A percentile compares a stretch with the other conserved stretches of the same genome.
phyloP scores from a whole-genome alignment of 2,113 vertebrate genomes.

The Epinephelus fuscoguttatus region DNA sequence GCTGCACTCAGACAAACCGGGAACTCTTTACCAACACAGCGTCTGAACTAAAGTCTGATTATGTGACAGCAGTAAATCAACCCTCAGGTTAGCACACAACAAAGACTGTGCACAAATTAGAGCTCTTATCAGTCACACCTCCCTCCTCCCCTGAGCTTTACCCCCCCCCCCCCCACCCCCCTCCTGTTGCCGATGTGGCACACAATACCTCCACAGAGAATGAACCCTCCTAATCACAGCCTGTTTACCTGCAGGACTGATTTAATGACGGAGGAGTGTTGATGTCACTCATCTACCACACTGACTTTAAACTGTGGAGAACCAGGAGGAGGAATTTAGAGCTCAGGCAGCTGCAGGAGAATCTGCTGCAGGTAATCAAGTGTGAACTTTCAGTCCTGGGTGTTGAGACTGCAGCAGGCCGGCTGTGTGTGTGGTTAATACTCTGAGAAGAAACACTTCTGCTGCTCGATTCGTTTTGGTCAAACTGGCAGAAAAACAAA shows the following conservation, averaged over 20 bases:
- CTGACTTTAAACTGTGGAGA: background rate
- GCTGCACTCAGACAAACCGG: background rate
- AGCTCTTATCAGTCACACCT: background rate
- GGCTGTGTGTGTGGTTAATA: background rate
- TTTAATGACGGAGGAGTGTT: conserved; percentile 30
- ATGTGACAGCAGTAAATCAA: background rate
- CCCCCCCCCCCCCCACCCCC: conserved; percentile 34
- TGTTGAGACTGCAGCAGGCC: background rate
- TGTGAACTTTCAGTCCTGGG: background rate
- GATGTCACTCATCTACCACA: background rate
- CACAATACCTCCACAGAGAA: conserved; percentile 82
- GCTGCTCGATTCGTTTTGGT: background rate
- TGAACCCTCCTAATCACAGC: conserved; percentile 18
- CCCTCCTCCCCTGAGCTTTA: conserved; percentile 64
- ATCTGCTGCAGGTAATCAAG: background rate
- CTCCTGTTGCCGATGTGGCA: conserved; percentile 92
- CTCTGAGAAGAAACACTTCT: background rate
- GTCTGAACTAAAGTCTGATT: background rate
- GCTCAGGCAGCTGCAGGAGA: background rate
- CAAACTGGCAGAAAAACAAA: background rate
- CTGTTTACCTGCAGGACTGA: conserved; percentile 47
- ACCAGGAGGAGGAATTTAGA: background rate
- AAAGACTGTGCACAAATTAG: background rate
- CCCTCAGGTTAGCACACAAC: background rate
- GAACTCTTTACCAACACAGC: background rate